phyloP scores from a whole-genome alignment of 2,113 vertebrate genomes.

The Excalfactoria chinensis region DNA sequence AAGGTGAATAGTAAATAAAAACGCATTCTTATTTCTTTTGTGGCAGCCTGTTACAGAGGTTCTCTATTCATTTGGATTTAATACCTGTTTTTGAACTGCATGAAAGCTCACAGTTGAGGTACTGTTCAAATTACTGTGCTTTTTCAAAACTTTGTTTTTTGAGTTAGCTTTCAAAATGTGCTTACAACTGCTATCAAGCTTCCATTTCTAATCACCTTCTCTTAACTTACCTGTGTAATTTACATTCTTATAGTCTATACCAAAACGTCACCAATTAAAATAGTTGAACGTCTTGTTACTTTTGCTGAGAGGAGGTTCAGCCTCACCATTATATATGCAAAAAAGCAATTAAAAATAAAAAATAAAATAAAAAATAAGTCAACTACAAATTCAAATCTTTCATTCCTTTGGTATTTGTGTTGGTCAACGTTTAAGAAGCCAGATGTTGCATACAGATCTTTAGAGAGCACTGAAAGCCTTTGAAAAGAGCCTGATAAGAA shows the following conservation, averaged over 20 bases:
- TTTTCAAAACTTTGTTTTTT: neutral
- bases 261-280: neutral
- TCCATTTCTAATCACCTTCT: neutral
- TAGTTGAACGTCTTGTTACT: neutral
- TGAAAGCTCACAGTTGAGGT: conserved; percentile 35
- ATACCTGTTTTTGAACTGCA: conserved; percentile 36
- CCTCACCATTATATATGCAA: neutral
- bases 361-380: neutral
- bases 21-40: conserved; percentile 36
- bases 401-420: neutral
- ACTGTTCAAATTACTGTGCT: neutral
- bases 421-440: neutral
- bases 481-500: neutral
- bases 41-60: neutral
- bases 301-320: neutral
- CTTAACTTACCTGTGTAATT: neutral
- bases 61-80: conserved; percentile 49
- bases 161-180: neutral
- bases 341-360: neutral
- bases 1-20: conserved; percentile 45
- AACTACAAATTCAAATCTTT: neutral
- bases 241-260: neutral
- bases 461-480: neutral
- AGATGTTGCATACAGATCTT: neutral
- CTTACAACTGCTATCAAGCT: neutral